Evolutionary conservation across 2,113 vertebrate genomes (phyloP).

Genomic region (Cisticola juncidis): DNA sequence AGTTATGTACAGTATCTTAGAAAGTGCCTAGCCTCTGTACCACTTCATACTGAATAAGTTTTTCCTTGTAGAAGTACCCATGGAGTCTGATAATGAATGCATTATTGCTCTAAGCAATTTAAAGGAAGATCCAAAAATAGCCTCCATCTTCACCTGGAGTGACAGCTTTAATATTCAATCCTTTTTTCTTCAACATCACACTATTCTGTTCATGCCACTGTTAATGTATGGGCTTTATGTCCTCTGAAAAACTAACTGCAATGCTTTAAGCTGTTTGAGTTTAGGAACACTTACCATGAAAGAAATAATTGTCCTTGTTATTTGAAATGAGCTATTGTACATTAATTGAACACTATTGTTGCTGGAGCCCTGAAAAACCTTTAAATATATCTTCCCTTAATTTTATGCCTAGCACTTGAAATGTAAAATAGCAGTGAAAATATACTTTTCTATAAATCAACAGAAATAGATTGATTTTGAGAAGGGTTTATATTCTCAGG

Average conservation of each 20-base stretch:
- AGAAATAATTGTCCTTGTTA: constrained; percentile 20
- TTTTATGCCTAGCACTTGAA: constrained; percentile 22
- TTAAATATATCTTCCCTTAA: constrained; percentile 34
- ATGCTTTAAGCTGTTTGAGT: constrained; percentile 41
- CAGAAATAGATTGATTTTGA: constrained; percentile 32
- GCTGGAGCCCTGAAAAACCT: constrained; percentile 15
- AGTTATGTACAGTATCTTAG: neutral
- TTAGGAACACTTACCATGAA: constrained; percentile 1
- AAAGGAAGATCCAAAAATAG: constrained; percentile 56
- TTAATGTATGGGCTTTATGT: neutral
- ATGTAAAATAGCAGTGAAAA: constrained; percentile 28
- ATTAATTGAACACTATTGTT: neutral
- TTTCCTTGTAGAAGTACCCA: constrained; percentile 19
- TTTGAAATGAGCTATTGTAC: constrained; percentile 26
- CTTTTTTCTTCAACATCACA: neutral
- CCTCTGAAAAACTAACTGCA: constrained; percentile 7
- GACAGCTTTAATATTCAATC: constrained; percentile 52
- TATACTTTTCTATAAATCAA: constrained; percentile 41
- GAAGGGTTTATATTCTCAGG: constrained; percentile 40
- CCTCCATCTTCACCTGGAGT: constrained; percentile 37
- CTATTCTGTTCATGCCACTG: constrained; percentile 18
- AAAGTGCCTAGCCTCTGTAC: neutral
- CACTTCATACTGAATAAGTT: constrained; percentile 26
- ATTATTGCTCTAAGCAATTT: constrained; percentile 49
- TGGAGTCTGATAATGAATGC: constrained; percentile 51